Conservation (phyloP, 2,888 invertebrate species). For the Scaptomyza parva region DNA sequence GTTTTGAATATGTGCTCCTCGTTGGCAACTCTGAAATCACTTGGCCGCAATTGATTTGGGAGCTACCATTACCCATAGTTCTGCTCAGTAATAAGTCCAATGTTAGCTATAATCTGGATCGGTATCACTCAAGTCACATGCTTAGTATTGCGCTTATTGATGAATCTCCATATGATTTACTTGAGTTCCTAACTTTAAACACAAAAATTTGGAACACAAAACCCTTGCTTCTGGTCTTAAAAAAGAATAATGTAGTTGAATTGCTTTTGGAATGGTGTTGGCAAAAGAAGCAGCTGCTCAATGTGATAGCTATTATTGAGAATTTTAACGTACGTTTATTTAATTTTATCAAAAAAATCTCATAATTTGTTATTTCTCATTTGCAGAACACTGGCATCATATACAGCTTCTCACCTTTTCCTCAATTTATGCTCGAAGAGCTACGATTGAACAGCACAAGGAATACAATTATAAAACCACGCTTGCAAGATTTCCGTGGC, state of each 20-base stretch:
- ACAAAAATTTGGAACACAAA: constrained; percentile 28
- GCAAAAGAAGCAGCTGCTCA: constrained; percentile 58
- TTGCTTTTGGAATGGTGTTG: constrained; percentile 62
- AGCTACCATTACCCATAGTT: constrained; percentile 30
- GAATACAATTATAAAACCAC: constrained; percentile 49
- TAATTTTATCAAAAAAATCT: neutral
- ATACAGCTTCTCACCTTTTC: constrained; percentile 69
- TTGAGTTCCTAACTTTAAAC: constrained; percentile 19
- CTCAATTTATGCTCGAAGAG: constrained; percentile 57
- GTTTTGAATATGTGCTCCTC: constrained; percentile 57
- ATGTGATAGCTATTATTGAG: constrained; percentile 59
- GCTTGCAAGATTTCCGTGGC: constrained; percentile 60
- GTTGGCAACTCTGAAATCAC: constrained; percentile 43
- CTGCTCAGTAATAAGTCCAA: constrained; percentile 7
- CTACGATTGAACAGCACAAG: constrained; percentile 22
- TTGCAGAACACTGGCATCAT: constrained; percentile 50
- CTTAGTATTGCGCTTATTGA: constrained; percentile 34
- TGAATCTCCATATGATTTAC: neutral
- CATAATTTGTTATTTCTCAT: no score
- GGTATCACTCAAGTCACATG: constrained; percentile 22
- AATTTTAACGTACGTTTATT: constrained; percentile 60
- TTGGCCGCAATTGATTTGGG: constrained; percentile 17
- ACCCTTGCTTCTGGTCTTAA: constrained; percentile 31
- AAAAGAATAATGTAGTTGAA: neutral
- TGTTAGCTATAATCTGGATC: constrained; percentile 1